Evolutionary conservation across 1,140 invertebrate species (phyloP).

Genomic region (Drosophila burlai): DNA sequence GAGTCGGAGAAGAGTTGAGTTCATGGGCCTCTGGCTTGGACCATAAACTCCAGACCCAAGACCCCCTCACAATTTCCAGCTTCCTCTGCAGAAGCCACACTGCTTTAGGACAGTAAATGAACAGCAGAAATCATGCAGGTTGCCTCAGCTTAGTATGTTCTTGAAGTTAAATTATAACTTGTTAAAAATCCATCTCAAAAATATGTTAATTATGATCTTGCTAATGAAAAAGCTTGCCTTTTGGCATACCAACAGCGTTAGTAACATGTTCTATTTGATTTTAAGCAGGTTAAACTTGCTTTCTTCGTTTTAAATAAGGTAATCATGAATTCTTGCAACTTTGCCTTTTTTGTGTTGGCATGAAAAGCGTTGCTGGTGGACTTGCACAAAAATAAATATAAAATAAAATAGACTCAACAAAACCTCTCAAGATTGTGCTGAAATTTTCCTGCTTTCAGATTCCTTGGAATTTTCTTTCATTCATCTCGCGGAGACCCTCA

Average conservation of each 20-base stretch:
- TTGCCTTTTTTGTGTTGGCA: background rate
- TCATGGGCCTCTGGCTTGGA: conserved; percentile 10
- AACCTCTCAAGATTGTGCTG: conserved; percentile 19
- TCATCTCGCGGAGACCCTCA: conserved; percentile 26
- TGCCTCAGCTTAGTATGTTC: background rate
- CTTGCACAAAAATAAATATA: background rate
- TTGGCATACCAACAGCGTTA: conserved; percentile 1
- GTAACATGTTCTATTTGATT: background rate
- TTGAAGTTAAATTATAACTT: background rate
- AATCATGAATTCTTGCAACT: conserved; percentile 6
- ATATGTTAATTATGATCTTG: background rate
- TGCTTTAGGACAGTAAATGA: background rate
- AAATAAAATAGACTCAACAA: background rate
- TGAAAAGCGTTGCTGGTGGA: conserved; percentile 1
- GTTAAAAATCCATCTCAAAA: background rate
- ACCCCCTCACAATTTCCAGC: conserved; percentile 3
- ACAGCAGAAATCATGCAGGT: background rate
- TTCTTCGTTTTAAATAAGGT: conserved; percentile 4
- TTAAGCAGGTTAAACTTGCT: conserved; percentile 10
- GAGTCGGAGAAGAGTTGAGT: conserved; percentile 18
- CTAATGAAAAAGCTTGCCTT: background rate
- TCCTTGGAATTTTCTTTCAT: conserved; percentile 20
- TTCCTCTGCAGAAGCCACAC: conserved; percentile 14
- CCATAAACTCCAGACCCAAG: conserved; percentile 19
- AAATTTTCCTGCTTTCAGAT: background rate